These are phyloP conservation scores for Pseudomyrmex concolor DNA, from an alignment of 1,140 invertebrate species.

Conservation along the genomic window DNA sequence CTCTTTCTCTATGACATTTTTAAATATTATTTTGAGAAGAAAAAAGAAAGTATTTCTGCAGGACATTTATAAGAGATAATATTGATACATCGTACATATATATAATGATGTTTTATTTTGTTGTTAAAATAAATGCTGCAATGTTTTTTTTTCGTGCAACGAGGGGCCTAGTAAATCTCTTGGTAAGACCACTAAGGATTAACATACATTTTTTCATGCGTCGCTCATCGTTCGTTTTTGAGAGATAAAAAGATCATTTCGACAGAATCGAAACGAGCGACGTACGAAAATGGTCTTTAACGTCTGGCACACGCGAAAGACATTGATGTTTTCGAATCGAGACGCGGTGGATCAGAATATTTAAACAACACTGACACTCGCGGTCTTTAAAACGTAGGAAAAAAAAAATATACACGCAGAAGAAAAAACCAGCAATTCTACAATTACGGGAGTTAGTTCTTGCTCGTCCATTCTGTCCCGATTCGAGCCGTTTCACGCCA, in stretches of 20 bases:
- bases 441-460: too few relatives aligned
- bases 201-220: too few relatives aligned
- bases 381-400: not conserved
- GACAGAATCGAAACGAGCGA: not conserved
- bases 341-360: not conserved
- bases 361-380: not conserved
- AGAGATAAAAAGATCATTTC: too few relatives aligned
- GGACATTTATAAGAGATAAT: too few relatives aligned
- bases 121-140: not conserved
- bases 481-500: slow-evolving; percentile 31
- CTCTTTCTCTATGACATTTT: too few relatives aligned
- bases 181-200: too few relatives aligned
- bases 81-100: not conserved
- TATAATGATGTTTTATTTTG: slow-evolving; percentile 1
- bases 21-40: too few relatives aligned
- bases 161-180: too few relatives aligned
- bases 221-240: too few relatives aligned
- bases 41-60: too few relatives aligned
- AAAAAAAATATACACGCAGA: not conserved
- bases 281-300: not conserved
- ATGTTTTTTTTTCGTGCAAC: not conserved
- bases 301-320: not conserved
- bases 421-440: not conserved
- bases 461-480: not conserved
- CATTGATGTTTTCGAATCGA: slow-evolving; percentile 9